Evolutionary conservation across 2,113 vertebrate genomes (phyloP).

Genomic region (Ariopsis seemanni): DNA sequence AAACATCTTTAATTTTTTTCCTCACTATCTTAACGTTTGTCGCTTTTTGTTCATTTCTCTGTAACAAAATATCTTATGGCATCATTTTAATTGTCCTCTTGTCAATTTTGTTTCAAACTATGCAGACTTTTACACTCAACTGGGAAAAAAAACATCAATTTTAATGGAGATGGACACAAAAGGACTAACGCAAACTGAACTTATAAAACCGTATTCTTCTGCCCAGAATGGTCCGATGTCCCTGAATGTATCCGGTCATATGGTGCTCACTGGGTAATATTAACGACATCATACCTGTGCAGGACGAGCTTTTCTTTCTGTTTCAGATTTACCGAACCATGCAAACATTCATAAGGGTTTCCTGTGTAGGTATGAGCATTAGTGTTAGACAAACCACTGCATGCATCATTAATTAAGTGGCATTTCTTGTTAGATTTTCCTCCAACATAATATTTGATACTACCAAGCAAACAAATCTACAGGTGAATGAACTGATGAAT

Average conservation of each 20-base stretch:
- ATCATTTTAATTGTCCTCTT: background rate
- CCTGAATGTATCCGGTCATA: background rate
- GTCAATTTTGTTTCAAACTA: background rate
- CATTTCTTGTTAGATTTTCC: slow-evolving; percentile 17
- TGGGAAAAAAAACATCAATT: background rate
- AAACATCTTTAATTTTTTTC: background rate
- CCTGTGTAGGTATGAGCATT: slow-evolving; percentile 15
- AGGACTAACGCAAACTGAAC: background rate
- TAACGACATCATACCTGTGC: slow-evolving; percentile 6
- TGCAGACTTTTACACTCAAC: background rate
- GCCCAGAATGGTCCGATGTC: background rate
- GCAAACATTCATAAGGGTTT: slow-evolving; percentile 7
- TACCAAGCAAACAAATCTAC: slow-evolving; percentile 16
- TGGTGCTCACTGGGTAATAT: slow-evolving; percentile 10
- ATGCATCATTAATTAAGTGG: slow-evolving; percentile 9
- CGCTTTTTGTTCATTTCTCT: background rate
- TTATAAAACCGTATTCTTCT: background rate
- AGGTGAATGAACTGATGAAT: background rate
- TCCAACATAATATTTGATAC: slow-evolving; percentile 11
- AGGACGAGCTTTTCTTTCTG: background rate
- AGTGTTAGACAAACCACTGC: slow-evolving; percentile 8
- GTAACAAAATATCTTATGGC: background rate
- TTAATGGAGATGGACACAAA: background rate
- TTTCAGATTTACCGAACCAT: background rate
- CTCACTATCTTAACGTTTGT: background rate